A percentile compares a stretch with the other conserved stretches of the same genome.
Evolutionary conservation across 2,888 invertebrate genomes (phyloP).

Genomic region (Atethmia centrago): DNA sequence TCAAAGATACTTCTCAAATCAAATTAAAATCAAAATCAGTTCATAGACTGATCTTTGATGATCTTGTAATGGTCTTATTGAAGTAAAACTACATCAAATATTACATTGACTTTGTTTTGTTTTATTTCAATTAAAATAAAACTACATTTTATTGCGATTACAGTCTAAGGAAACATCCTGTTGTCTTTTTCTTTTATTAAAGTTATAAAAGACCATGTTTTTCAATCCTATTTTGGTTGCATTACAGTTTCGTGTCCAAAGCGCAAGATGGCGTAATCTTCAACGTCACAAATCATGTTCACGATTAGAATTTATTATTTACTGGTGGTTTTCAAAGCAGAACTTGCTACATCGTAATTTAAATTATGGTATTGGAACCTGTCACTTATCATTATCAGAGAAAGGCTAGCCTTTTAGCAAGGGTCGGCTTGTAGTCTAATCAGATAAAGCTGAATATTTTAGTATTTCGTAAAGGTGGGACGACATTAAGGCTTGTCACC

Average conservation of each 20-base stretch:
- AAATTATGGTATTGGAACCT: conserved; percentile 31
- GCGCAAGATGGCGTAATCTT: conserved; percentile 42
- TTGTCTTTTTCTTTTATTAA: neutral
- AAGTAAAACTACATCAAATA: neutral
- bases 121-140: neutral
- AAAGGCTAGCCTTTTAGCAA: neutral
- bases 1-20: neutral
- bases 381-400: conserved; percentile 30
- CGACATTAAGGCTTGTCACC: neutral
- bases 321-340: conserved; percentile 34
- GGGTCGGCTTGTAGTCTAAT: neutral
- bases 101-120: neutral
- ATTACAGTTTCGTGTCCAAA: conserved; percentile 6
- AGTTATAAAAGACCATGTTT: neutral
- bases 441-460: conserved; percentile 19
- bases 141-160: neutral
- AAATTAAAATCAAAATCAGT: neutral
- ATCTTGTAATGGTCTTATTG: neutral
- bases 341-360: conserved; percentile 31
- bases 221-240: conserved; percentile 3
- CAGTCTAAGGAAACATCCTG: neutral
- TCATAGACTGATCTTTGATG: neutral
- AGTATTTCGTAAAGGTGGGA: neutral
- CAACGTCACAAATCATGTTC: conserved; percentile 28
- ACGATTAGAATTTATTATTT: conserved; percentile 51